Base-by-base conservation (phyloP, 2,797 vertebrate species). In the Diceros bicornis region DNA sequence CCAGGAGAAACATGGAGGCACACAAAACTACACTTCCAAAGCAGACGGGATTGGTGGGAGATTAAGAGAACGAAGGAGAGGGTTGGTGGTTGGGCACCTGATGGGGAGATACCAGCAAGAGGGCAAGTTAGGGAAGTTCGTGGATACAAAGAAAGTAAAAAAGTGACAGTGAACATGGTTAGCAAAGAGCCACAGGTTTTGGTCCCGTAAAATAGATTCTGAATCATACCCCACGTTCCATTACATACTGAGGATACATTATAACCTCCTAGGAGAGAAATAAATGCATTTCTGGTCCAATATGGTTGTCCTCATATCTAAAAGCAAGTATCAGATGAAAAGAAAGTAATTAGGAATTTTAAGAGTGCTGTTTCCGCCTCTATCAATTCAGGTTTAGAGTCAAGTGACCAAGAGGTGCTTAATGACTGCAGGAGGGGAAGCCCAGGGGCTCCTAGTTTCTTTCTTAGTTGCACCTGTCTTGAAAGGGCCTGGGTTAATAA, bases 381-480 rank as follows among this genome's bases (percentile, higher is more conserved):
- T 27, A 59, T 17, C 1, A 2, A 10, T 27, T 90, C 69, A 4
- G 11, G 64, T 92, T 93, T 55, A 52, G 66, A 14, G 13, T 16
- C 50, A 52, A 52, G 50, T 78, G 72, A 27, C 34, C 21, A 83
- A 94, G 37, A 85, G 50, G 68, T 23, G 34, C 44, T 82, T 52
- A 52, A 25, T 13, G 68, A 55, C 21, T 21, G 34, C 55, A 7
- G 74, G 50, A 74, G 81, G 27, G 13, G 59, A 83, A 92, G 52
- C 37, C 29, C 74, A 62, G 61, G 74, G 62, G 17, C 29, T 68
- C 66, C 20, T 29, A 44, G 50, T 64, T 96, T 91, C 83, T 92
- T 72, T 79, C 79, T 82, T 17, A 37, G 59, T 29, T 62, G 94
- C 88, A 89, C 83, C 96, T 87, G 94, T 93, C 84, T 86, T 29